Evolutionary conservation across 2,888 invertebrate species (phyloP), one percentile per base, ranked within the genome.

Genomic region (Rhamnusium bicolor): DNA sequence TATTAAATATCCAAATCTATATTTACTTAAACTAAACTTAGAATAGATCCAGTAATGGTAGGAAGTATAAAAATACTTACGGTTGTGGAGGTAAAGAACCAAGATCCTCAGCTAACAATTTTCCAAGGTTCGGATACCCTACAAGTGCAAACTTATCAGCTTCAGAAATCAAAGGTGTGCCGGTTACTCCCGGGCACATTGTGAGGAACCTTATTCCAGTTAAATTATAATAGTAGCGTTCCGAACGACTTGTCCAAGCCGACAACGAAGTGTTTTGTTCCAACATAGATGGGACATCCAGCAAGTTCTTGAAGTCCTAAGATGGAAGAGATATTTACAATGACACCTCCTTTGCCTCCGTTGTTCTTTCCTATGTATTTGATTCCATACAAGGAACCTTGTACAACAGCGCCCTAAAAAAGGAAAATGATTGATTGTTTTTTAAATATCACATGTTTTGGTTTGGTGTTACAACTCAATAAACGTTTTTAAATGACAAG

Each of bases 291-390:
- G 0, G 92, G 92, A 47, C 90, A 85, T 40, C 89, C 90, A 8
- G 90, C 89, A 32, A 90, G 86, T 1, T 90, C 85, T 79, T 89
- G 89, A 68, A 90, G 89, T 1, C 93, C 93, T 69, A 91, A 89
- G 51, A 92, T 90, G 0, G 93, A 92, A 0, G 92, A 90, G 19
- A 93, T 87, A 83, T 94, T 94, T n/a, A 93, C 89, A 62, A 94
- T 91, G 0, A 91, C 90, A 1, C 93, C 93, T 12, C 93, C 93
- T 46, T 87, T 87, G 0, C 91, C 91, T 0, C 90, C 90, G 73
- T 89, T 90, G 78, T 92, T 90, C 73, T 88, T 90, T 27, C 91
- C 89, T 90, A 92, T 90, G 80, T 90, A 89, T 69, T 92, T 88
- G 83, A 91, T 88, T 58, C 90, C 92, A 46, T 91, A 87, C n/a